Percentiles rank a stretch among this genome's conserved stretches.
These are phyloP conservation scores for Nyctereutes procyonoides DNA, from an alignment of 2,113 vertebrate species.

Conservation along the genomic window DNA sequence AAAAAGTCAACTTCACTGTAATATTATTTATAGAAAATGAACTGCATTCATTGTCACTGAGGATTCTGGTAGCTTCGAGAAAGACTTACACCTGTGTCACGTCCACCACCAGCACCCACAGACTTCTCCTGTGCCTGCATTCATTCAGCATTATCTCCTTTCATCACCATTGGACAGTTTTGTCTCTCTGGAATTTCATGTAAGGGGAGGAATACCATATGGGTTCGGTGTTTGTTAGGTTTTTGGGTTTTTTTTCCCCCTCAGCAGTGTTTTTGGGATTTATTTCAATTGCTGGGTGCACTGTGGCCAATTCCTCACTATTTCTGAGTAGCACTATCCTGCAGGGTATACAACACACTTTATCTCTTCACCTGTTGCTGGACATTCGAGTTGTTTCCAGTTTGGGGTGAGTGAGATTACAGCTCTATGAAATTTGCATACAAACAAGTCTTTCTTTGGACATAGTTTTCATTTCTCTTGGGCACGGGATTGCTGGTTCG, in stretches of 20 bases:
- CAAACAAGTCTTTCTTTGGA: neutral
- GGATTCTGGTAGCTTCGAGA: neutral
- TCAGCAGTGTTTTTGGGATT: neutral
- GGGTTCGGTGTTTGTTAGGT: neutral
- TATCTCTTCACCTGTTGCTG: neutral
- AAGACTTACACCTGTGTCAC: neutral
- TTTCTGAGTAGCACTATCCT: neutral
- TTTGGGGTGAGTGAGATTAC: neutral
- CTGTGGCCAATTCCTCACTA: neutral
- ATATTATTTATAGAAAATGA: neutral
- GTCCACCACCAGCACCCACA: neutral
- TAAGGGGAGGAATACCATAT: neutral
- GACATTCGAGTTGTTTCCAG: neutral
- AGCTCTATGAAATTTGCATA: neutral
- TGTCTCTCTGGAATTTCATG: neutral
- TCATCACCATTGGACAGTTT: neutral
- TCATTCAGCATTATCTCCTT: neutral
- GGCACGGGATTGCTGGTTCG: neutral
- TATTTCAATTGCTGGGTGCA: neutral
- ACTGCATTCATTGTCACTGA: neutral
- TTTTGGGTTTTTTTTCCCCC: neutral
- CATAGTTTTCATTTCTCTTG: neutral
- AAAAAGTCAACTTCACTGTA: neutral
- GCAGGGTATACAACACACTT: neutral
- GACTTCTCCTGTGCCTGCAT: neutral